A percentile compares a stretch with the other conserved stretches of the same genome.
Evolutionary conservation across 2,888 invertebrate species (phyloP).

Genomic region (Cancer borealis): DNA sequence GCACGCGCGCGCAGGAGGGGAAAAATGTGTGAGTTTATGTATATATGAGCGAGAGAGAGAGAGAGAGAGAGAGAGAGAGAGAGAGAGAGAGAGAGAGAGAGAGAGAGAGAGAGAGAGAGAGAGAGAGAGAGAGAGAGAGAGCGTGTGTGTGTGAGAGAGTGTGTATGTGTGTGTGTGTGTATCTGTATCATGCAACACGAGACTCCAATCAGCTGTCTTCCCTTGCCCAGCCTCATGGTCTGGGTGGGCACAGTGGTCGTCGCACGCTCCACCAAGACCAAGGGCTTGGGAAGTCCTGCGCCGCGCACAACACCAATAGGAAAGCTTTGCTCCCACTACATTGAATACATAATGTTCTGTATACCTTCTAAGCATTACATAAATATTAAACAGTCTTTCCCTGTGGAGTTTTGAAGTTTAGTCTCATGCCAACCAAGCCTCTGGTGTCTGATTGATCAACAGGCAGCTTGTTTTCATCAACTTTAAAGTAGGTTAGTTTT

Average conservation of each 20-base stretch:
- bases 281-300: background rate
- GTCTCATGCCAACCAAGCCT: background rate
- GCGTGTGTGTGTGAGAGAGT: background rate
- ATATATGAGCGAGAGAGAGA: background rate
- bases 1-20: background rate
- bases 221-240: background rate
- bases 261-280: background rate
- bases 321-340: background rate
- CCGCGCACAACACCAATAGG: background rate
- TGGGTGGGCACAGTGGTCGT: background rate
- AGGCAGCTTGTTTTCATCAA: background rate
- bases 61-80: too few species aligned
- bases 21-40: background rate
- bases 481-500: background rate
- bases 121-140: background rate
- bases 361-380: background rate
- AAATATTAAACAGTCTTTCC: background rate
- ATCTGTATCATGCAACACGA: slow-evolving; percentile 20
- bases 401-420: background rate
- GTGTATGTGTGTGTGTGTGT: slow-evolving; percentile 3
- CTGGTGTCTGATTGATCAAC: background rate
- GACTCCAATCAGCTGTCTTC: background rate
- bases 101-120: too few species aligned
- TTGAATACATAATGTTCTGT: background rate
- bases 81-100: too few species aligned